Evolutionary conservation across 2,113 vertebrate genomes (phyloP), one percentile per base, ranked within the genome.

Genomic region (Odocoileus hemionus): DNA sequence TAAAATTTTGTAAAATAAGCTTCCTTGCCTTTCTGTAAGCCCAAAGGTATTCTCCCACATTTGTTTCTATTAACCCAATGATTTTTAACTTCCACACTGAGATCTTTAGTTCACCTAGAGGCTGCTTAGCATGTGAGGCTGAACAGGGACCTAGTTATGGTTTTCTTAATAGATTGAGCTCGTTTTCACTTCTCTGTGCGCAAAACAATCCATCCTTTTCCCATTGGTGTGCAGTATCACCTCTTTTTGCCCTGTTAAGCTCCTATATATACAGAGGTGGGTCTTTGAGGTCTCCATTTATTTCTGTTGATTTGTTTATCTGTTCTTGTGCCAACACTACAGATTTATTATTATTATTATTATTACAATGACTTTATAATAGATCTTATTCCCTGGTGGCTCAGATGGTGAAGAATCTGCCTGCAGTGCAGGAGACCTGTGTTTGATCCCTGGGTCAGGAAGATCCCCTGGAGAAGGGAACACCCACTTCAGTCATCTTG

Each of bases 1-100:
- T 83, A 60, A 96, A 84, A 52, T 91, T 91, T 89, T 70, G 21
- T 57, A 45, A 52, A 52, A 57, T 64, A 45, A 78, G 17, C 43
- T n/a, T 93, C 21, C 17, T 67, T 82, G 36, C 47, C 13, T 86
- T 86, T 88, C n/a, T 85, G 13, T 26, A 16, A 80, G 47, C 64
- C 61, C 26, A 82, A 60, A 79, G 45, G 28, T 36, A 70, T 4
- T 14, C 43, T 76, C 39, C 21, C 4, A 6, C 13, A 2, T 86
- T 30, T 76, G 3, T 70, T 86, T 61, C 76, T 91, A 9, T 43
- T 54, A 80, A 45, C 16, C 1, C 7, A 60, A 2, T 43, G 50
- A 10, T 25, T 80, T 92, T 80, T 87, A 84, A 79, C 58, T 33
- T 67, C 86, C 33, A 60, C 9, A 14, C 82, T 94, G 39, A 92